Evolutionary conservation across 2,113 vertebrate genomes (phyloP).

Genomic region (Lamprotornis superbus): DNA sequence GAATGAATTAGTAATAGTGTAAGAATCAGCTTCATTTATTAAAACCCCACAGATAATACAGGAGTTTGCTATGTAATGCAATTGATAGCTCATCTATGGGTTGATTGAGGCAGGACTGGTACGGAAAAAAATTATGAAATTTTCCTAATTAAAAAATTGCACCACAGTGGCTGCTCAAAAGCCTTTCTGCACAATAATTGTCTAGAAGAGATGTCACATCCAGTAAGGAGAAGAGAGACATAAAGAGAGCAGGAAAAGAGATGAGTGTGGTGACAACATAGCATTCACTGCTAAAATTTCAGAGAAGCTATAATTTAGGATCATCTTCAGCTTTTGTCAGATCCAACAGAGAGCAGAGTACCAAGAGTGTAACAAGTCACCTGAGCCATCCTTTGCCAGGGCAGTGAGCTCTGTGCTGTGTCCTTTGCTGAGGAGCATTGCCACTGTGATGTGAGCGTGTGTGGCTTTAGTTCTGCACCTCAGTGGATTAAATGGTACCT

Average conservation of each 20-base stretch:
- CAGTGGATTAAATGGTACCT: not conserved
- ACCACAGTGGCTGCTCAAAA: not conserved
- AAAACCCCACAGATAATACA: not conserved
- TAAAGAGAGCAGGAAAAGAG: not conserved
- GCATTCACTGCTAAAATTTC: not conserved
- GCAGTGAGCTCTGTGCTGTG: not conserved
- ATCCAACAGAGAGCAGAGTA: not conserved
- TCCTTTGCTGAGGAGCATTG: fast-evolving
- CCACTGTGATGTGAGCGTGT: fast-evolving
- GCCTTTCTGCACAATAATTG: not conserved
- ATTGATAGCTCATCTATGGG: not conserved
- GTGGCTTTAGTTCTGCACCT: not conserved
- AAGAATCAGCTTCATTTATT: not conserved
- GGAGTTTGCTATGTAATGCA: not conserved
- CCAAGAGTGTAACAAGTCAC: not conserved
- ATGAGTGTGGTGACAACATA: not conserved
- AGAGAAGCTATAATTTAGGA: not conserved
- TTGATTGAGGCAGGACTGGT: not conserved
- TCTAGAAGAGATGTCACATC: not conserved
- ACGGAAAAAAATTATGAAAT: not conserved
- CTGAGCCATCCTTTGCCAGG: not conserved
- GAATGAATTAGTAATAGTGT: not conserved
- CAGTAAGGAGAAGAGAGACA: not conserved
- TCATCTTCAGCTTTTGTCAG: not conserved
- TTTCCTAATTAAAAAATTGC: not conserved